Evolutionary conservation across 1,140 invertebrate species (phyloP).

Genomic region (Solenopsis invicta): DNA sequence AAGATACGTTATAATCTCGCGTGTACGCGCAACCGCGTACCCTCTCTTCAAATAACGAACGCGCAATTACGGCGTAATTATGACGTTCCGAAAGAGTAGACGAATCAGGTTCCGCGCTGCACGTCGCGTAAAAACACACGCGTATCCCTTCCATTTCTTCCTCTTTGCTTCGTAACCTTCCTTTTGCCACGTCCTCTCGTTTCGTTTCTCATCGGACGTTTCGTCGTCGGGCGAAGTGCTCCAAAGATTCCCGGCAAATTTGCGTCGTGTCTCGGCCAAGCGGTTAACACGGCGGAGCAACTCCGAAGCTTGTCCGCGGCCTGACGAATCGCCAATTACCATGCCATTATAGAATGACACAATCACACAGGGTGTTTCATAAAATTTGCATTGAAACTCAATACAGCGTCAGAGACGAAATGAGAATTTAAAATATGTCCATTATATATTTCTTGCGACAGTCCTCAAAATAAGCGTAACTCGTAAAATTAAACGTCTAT

Average conservation of each 20-base stretch:
- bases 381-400: slow-evolving; percentile 41
- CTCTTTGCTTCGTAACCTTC: slow-evolving; percentile 16
- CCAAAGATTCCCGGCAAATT: slow-evolving; percentile 60
- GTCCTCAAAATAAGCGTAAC: slow-evolving; percentile 18
- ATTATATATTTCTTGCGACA: not conserved
- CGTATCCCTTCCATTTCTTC: not conserved
- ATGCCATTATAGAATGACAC: slow-evolving; percentile 58
- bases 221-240: slow-evolving; percentile 67
- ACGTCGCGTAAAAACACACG: slow-evolving; percentile 63
- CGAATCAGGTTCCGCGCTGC: slow-evolving; percentile 62
- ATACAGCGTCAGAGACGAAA: slow-evolving; percentile 13
- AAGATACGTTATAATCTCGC: slow-evolving; percentile 49
- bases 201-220: slow-evolving; percentile 71
- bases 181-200: slow-evolving; percentile 57
- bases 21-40: not conserved
- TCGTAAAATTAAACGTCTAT: slow-evolving; percentile 25
- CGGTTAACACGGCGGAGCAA: slow-evolving; percentile 71
- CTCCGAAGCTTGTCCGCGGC: slow-evolving; percentile 63
- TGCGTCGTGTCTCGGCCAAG: slow-evolving; percentile 65
- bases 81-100: slow-evolving; percentile 62
- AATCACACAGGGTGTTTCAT: slow-evolving; percentile 32
- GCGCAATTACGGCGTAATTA: slow-evolving; percentile 74
- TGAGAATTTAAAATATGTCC: slow-evolving; percentile 27
- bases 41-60: slow-evolving; percentile 65
- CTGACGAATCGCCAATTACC: slow-evolving; percentile 66